Evolutionary conservation across 2,113 vertebrate species (phyloP), one percentile per base, ranked within the genome.

Genomic region (Seriola rivoliana): DNA sequence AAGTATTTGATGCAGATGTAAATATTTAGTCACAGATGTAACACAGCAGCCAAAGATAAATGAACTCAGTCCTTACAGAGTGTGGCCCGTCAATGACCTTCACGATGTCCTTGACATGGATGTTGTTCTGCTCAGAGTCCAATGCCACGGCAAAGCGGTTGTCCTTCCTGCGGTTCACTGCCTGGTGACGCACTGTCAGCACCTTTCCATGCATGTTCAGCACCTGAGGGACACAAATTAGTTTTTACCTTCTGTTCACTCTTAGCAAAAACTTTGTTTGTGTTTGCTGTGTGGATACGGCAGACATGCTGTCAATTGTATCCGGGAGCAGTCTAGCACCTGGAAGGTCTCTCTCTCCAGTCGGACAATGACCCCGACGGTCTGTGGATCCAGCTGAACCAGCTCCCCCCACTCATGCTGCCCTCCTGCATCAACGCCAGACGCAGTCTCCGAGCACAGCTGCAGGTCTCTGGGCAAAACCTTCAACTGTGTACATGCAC

Each of bases 371-470:
- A 99, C 98, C 0, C 98, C 98, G 3, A 98, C 96, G 0, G 96
- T 98, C 83, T 99, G 96, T 0, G 97, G 97, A 80, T 99, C 98
- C 71, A 99, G 93, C 88, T 97, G 97, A 13, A 99, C 97, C 92
- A 99, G 93, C 82, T 99, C 98, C 0, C 98, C 98, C 97, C 98
- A 99, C 88, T 99, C 98, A 0, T 99, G 98, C 84, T 99, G 98
- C 0, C 98, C 98, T 0, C 98, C 98, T 0, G 97, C 98, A 0
- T 99, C 98, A 5, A 99, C 98, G 0, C 98, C 98, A 0, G 98
- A 99, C 0, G 98, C 98, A 0, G 98, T 99, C 91, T 99, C 98
- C 0, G 98, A 99, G 93, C 98, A 99, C 48, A 99, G 96, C 94
- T 99, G 98, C 72, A 99, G 94, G 79, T 99, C 98, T 74, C 98